Base-by-base conservation (phyloP, 2,797 vertebrate species). In the Neosalanx taihuensis region DNA sequence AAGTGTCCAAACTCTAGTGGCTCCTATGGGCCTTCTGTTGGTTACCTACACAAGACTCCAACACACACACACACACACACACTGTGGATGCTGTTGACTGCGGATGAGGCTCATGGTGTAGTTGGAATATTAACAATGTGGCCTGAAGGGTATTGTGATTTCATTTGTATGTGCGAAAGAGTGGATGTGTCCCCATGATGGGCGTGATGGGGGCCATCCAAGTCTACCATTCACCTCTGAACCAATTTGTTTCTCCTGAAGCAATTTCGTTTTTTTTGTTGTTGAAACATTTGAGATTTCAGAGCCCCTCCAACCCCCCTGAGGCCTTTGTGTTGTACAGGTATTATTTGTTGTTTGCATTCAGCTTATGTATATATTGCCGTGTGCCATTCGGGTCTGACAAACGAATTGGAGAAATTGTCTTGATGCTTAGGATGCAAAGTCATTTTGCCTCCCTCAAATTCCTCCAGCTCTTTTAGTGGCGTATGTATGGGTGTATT, bases 1-100 rank as follows among this genome's bases (percentile, higher is more conserved):
- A 67, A 73, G 70, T 69, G 65, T 76, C n/a, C 33, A 65, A 65
- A 18, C 59, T 26, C 74, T 62, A 53, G 4, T 61, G 51, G 15
- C 15, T n/a, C 61, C 33, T n/a, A 35, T n/a, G 3, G 31, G 53
- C 67, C 30, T 31, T 4, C 9, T 29, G 59, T 29, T 30, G 12
- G 12, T 61, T 9, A 29, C 23, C 41, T 46, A 29, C 59, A 13
- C 10, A 5, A 10, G 37, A 41, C 41, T 46, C 41, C 7, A 60
- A 60, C 58, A 23, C 58, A 29, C 58, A 60, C 56, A 23, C 56
- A 3, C 56, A 3, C 56, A n/a, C 17, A 58, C 57, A 57, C 53
- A 15, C 5, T 23, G 15, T 31, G 65, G 0, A 30, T 17, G 64
- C 64, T 41, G 18, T 46, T 35, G 63, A 37, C 15, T n/a, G 31